phyloP scores from a whole-genome alignment of 2,113 vertebrate genomes.

The Vulpes ferrilata region DNA sequence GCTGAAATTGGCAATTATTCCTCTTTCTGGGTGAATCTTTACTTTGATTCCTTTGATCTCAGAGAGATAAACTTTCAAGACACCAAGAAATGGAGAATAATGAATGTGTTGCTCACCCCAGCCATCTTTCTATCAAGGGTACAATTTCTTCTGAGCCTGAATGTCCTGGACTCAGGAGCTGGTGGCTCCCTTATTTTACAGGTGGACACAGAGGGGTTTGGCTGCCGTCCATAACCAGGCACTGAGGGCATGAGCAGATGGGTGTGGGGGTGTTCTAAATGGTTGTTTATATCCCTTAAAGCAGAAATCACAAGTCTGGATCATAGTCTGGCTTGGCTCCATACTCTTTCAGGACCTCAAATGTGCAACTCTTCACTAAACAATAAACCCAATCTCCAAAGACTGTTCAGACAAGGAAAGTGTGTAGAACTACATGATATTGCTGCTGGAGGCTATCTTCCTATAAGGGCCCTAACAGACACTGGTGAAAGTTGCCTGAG shows the following conservation, averaged over 20 bases:
- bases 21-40: background rate
- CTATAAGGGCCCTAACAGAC: background rate
- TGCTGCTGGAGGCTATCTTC: background rate
- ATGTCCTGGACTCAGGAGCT: background rate
- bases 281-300: background rate
- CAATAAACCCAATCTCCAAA: background rate
- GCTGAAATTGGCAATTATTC: background rate
- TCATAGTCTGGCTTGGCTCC: background rate
- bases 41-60: background rate
- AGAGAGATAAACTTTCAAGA: background rate
- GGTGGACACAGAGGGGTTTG: background rate
- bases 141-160: background rate
- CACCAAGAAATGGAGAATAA: background rate
- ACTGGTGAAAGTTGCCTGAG: background rate
- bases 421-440: rapidly evolving
- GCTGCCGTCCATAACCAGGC: background rate
- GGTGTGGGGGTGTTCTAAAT: background rate
- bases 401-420: background rate
- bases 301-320: background rate
- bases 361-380: background rate
- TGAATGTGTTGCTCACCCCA: background rate
- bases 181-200: background rate
- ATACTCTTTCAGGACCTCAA: background rate
- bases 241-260: background rate
- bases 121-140: background rate